Conservation (phyloP, 2,888 invertebrate genomes). For the Apamea anceps region DNA sequence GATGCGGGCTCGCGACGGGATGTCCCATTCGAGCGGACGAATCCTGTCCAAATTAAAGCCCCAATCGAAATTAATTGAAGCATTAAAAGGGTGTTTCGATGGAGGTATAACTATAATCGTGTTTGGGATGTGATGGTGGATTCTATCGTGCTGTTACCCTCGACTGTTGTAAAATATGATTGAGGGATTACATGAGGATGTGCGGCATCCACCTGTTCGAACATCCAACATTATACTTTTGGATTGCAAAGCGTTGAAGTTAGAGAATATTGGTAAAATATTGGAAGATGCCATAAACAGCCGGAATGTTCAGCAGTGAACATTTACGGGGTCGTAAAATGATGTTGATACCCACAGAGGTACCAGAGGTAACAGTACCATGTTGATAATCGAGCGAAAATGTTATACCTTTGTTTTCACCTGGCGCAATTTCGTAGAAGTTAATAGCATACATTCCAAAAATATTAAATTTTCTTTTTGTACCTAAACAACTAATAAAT, state of each 20-base stretch:
- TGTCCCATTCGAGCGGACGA: conserved; percentile 74
- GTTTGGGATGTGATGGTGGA: conserved; percentile 64
- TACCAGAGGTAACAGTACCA: too few species aligned
- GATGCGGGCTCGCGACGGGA: conserved; percentile 68
- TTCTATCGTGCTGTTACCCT: conserved; percentile 40
- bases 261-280: conserved; percentile 23
- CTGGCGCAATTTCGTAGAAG: background rate
- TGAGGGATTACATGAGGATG: conserved; percentile 22
- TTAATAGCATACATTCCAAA: background rate
- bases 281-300: conserved; percentile 24
- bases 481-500: background rate
- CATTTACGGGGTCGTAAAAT: conserved; percentile 37
- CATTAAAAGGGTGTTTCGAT: conserved; percentile 72
- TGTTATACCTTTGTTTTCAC: conserved; percentile 24
- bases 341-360: background rate
- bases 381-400: conserved; percentile 21
- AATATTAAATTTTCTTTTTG: background rate
- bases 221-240: background rate
- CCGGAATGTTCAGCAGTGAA: conserved; percentile 12
- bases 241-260: conserved; percentile 1
- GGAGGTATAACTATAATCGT: conserved; percentile 57
- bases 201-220: conserved; percentile 6
- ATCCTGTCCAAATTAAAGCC: conserved; percentile 79
- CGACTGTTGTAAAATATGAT: conserved; percentile 39
- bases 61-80: conserved; percentile 80